Evolutionary conservation across 92 coral and sea anemone genomes (phyloP), one percentile per base, ranked within the genome.

Genomic region (Pocillopora meandrina): DNA sequence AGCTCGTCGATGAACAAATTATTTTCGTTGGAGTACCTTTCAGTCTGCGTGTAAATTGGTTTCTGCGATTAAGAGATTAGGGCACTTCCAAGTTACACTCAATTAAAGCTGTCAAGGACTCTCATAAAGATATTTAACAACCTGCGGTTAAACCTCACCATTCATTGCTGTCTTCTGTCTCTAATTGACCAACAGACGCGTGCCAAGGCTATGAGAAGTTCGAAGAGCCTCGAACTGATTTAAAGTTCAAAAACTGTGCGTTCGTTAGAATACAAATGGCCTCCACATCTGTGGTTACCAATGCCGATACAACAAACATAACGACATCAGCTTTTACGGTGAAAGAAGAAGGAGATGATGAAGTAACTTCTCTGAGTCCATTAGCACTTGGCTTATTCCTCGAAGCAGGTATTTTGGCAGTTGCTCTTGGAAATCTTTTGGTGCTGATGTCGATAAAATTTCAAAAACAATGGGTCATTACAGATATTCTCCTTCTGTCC

Each of bases 401-500:
- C 10, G 98, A 96, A 65, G 70, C 87, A 11, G 90, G 85, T 1
- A 85, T 93, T 42, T 47, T 94, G 52, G 42, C 86, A 0, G 94
- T 92, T 16, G 87, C 87, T 12, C 63, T 95, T 11, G 98, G 94
- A 55, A 96, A 96, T 79, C 83, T 92, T 21, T 73, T 92, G 78
- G 98, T 96, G 1, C 73, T 96, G 35, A 55, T 92, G 17, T 91
- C 98, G 12, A 36, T 96, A 5, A 78, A 79, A n/a, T 79, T 89
- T 23, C 94, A 88, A 65, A 96, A 91, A 69, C 88, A 84, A 52
- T 84, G 93, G 82, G 81, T 92, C 14, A 91, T 92, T 7, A 93
- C 98, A 4, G 98, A 96, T 79, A 69, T 96, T 15, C 77, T 96
- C 12, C 78, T 96, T 31, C 68, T 94, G 10, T 96, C 98, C 2